Base-by-base conservation (phyloP, 1,140 invertebrate genomes). In the Ditylenchus dipsaci region DNA sequence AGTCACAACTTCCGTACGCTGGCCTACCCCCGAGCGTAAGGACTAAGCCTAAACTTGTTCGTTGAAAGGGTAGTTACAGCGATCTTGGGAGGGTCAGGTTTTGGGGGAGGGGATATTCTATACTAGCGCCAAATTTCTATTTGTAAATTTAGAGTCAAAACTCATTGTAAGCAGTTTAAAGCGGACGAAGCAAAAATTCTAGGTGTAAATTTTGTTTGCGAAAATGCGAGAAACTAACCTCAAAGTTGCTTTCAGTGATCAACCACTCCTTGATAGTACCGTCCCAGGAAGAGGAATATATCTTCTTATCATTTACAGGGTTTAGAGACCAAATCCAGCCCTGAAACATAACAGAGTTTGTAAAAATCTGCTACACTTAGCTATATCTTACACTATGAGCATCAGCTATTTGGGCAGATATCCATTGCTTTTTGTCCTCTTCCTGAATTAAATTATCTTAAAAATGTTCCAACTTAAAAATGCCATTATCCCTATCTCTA, bases 311-410 rank as follows among this genome's bases (percentile, higher is more conserved):
- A 43, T n/a, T 47, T 45, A 45, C 62, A 47, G 7, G 38, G 29
- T 23, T 33, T 17, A 42, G 70, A 53, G 33, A 58, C 74, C 68
- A 71, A 43, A 69, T 73, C 68, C 68, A 69, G 23, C 68, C 60
- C 60, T 62, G 30, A 43, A 62, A 62, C 9, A 11, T 3, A 5
- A 38, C 33, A 5, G 3, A n/a, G 3, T 38, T 38, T 38, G 11
- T 11, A 38, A 38, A 38, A 3, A 38, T 38, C 3, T 38, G 33
- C 33, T 38, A 3, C 33, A 65, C 15, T 23, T 21, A 17, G 59
- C 13, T 58, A 5, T 61, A 8, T 8, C 60, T 63, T 38, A 65
- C 60, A 23, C 19, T 67, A 43, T 59, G 63, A 61, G 19, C 63
- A 21, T 23, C 38, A 21, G 7, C 21, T 67, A 23, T 21, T 30